Base-by-base conservation (phyloP, 1,140 invertebrate species). In the Cherax destructor region DNA sequence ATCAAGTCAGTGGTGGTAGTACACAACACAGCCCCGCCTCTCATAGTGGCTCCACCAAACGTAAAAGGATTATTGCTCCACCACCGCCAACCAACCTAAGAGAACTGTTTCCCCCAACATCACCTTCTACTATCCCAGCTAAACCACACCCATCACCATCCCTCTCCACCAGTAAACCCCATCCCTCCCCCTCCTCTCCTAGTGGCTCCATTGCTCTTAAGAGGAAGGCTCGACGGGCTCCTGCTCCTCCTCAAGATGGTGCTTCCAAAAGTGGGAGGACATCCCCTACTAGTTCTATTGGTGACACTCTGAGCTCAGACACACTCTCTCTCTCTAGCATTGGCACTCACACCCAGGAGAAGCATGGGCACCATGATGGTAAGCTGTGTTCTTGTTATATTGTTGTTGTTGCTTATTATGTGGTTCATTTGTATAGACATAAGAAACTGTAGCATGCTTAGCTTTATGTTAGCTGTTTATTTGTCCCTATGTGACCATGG, bases 191-290 rank as follows among this genome's bases (percentile, higher is more conserved):
- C 72, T 76, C 84, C 81, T 92, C 90, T 49, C 86, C 83, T 24
- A 77, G 80, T 41, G 83, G 87, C 65, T 88, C 90, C 24, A 21
- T 93, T 21, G 83, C 89, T n/a, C 83, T 93, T 47, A 91, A 86
- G 65, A 93, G 84, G 83, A 93, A 93, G 86, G 78, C 59, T 49
- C 59, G 92, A 56, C 79, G 83, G 41, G 92, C 92, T 30, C 92
- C 92, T 50, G 81, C 90, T 13, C 92, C 92, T 47, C 92, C 92
- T 1, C 16, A 16, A 49, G 47, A 24, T n/a, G 50, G 47, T 30
- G 13, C 47, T 16, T 18, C 61, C 11, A 76, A 56, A 56, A 86
- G 72, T 76, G 84, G 74, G n/a, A 52, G 84, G 18, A 24, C 61
- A 30, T 81, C 86, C 41, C 72, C 69, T 49, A n/a, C 50, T 10